Conservation (phyloP, 1,140 invertebrate genomes). For the Venturia canescens region DNA sequence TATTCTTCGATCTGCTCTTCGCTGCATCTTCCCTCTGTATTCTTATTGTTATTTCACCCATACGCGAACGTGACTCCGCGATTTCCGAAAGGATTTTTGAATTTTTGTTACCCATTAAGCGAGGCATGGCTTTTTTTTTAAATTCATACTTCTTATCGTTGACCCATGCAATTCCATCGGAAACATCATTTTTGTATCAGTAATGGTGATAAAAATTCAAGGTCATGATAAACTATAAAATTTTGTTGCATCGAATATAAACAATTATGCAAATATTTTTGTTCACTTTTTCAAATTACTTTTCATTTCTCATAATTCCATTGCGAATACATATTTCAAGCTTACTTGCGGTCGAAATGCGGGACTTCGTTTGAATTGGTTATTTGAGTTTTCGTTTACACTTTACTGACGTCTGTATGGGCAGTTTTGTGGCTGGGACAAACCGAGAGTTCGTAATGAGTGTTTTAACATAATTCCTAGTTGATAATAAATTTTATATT, state of each 20-base stretch:
- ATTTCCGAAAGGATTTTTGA: conserved; percentile 3
- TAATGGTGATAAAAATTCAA: no score
- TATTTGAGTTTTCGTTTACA: background rate
- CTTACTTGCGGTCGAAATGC: background rate
- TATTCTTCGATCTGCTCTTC: conserved; percentile 20
- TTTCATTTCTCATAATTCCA: background rate
- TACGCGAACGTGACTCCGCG: conserved; percentile 14
- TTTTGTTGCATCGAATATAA: no score
- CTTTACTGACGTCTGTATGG: background rate
- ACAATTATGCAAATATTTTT: no score
- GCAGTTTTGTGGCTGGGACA: background rate
- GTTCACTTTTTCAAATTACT: background rate
- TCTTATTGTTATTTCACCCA: conserved; percentile 14
- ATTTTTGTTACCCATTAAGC: background rate
- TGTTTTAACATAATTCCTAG: background rate
- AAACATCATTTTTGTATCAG: background rate
- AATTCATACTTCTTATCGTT: background rate
- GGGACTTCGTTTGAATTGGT: background rate
- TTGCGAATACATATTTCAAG: background rate
- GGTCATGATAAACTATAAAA: no score
- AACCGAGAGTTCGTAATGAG: background rate
- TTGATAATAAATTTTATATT: conserved; percentile 19
- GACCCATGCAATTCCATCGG: no score
- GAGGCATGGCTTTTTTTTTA: background rate
- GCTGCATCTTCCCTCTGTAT: background rate